Base-by-base conservation (phyloP, 1,140 invertebrate genomes). In the Drosophila santomea region DNA sequence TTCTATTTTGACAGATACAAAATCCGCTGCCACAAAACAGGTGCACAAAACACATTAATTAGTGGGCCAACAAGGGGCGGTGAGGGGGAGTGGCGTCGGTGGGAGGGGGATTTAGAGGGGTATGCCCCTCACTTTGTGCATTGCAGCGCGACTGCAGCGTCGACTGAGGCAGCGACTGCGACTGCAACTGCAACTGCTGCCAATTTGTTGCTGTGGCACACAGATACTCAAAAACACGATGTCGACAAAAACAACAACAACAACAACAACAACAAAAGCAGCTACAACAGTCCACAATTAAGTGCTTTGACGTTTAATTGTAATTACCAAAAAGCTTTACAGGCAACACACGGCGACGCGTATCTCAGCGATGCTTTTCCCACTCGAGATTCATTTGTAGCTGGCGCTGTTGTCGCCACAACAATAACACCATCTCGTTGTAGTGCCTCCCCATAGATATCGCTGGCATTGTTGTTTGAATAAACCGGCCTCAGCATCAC, bases 271-370 rank as follows among this genome's bases (percentile, higher is more conserved):
- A n/a, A n/a, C n/a, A n/a, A n/a, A n/a, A n/a, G n/a, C n/a, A 17
- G 17, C 17, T 17, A 0, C 7, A 32, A 10, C 32, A 59, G 35
- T 69, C 20, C 48, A 55, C 82, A 82, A 86, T 88, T 86, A 83
- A 86, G 73, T 77, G 61, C 84, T 77, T 86, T 88, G 80, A 88
- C 79, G 81, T 86, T 88, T 86, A 80, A 86, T 86, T 89, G 83
- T 86, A 88, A 86, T 86, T 86, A 88, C 71, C 83, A 62, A 86
- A 83, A 74, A 75, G 54, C 64, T 73, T 44, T 66, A 69, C 32
- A 74, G 62, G 43, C 78, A 63, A 11, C 63, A 58, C 55, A 58
- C 50, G 17, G 15, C 60, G 39, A 41, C 80, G 59, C 58, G 73
- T 81, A 86, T 86, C 78, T 64, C 15, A 63, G 74, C 81, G 82